A percentile compares a stretch with the other conserved stretches of the same genome.
phyloP scores from a whole-genome alignment of 2,113 vertebrate species.

The Chaenocephalus aceratus region DNA sequence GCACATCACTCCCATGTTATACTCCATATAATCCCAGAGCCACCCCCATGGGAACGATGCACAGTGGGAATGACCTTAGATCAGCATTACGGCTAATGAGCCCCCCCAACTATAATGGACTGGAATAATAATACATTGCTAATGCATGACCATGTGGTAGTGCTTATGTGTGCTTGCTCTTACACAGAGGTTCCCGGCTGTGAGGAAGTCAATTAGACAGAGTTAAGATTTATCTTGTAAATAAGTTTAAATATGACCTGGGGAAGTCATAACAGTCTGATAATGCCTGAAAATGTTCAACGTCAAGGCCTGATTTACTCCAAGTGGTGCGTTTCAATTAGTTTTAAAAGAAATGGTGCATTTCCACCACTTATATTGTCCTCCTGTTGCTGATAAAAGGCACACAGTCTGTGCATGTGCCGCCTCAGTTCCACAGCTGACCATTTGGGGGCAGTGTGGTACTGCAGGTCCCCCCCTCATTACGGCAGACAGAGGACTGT shows the following conservation, averaged over 20 bases:
- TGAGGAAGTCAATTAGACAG: conserved; percentile 59
- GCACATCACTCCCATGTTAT: not conserved
- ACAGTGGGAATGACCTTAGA: conserved; percentile 46
- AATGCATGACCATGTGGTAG: conserved; percentile 14
- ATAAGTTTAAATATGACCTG: conserved; percentile 25
- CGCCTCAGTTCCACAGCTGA: conserved; percentile 46
- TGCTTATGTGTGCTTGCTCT: conserved; percentile 32
- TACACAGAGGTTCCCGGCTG: conserved; percentile 26
- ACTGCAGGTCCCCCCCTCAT: conserved; percentile 32
- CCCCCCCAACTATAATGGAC: conserved; percentile 6
- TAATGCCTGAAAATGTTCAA: conserved; percentile 16
- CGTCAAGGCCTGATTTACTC: conserved; percentile 6
- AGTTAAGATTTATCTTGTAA: conserved; percentile 35
- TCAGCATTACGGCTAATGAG: conserved; percentile 40
- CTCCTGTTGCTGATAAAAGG: conserved; percentile 12
- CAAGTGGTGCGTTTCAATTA: conserved; percentile 12
- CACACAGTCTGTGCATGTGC: not conserved
- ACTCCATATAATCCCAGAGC: not conserved
- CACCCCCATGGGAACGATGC: not conserved
- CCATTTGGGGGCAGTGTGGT: conserved; percentile 80
- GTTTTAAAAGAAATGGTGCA: not conserved
- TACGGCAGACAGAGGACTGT: accelerated
- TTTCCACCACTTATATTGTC: not conserved
- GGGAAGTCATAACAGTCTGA: conserved; percentile 32
- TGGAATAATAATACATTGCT: conserved; percentile 19